These are phyloP conservation scores for Champsocephalus esox DNA, from an alignment of 2,797 vertebrate species.

Conservation along the genomic window DNA sequence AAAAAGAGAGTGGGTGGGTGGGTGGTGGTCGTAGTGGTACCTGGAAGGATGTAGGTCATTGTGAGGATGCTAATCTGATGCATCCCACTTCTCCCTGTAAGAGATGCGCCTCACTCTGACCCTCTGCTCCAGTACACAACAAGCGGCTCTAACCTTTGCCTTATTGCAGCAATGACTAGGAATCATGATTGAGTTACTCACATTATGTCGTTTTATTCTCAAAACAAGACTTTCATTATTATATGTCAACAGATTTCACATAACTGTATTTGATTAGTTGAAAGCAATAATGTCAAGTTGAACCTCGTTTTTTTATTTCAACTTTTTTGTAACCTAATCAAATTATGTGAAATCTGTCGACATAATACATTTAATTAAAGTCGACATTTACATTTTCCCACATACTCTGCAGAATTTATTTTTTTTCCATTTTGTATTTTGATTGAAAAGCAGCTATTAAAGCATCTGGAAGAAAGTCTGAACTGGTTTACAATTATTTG, in stretches of 20 bases:
- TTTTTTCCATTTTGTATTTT: background rate
- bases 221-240: background rate
- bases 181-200: conserved; percentile 9
- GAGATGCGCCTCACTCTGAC: conserved; percentile 48
- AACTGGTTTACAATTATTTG: conserved; percentile 3
- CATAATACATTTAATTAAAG: no score
- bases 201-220: background rate
- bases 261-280: no score
- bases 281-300: no score
- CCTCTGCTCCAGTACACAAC: conserved; percentile 23
- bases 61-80: conserved; percentile 71
- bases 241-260: no score
- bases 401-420: background rate
- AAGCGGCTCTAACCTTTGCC: conserved; percentile 25
- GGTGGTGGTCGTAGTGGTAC: conserved; percentile 46
- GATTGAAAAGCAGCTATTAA: background rate
- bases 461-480: background rate
- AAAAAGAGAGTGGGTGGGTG: conserved; percentile 51
- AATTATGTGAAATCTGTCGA: no score
- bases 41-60: conserved; percentile 72
- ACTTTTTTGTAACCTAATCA: no score
- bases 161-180: background rate
- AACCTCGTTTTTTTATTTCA: no score
- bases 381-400: no score
- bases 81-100: conserved; percentile 49